These are phyloP conservation scores for Hirtodrosophila histrioides DNA, from an alignment of 2,888 invertebrate species.

Conservation along the genomic window DNA sequence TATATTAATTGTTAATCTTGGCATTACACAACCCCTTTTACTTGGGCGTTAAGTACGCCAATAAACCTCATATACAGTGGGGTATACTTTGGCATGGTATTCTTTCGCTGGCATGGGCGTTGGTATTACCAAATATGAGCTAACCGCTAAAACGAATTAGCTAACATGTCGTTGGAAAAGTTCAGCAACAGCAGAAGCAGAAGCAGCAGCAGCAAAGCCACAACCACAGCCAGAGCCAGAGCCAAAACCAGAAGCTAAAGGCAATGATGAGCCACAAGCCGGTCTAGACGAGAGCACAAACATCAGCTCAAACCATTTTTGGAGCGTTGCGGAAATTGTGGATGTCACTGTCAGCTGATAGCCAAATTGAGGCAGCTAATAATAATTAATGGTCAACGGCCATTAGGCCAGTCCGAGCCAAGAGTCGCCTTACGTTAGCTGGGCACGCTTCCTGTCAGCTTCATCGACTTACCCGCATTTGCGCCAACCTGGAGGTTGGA, in stretches of 20 bases:
- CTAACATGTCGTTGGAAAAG: conserved; percentile 33
- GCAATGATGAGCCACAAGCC: conserved; percentile 9
- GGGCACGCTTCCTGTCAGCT: conserved; percentile 43
- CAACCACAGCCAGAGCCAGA: too few relatives aligned
- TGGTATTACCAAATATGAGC: conserved; percentile 46
- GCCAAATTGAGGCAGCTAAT: conserved; percentile 16
- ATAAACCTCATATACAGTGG: not conserved
- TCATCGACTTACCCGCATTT: conserved; percentile 84
- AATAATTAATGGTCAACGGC: conserved; percentile 38
- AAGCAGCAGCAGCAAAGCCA: too few relatives aligned
- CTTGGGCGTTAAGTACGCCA: too few relatives aligned
- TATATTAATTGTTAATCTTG: too few relatives aligned
- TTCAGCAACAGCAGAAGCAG: not conserved
- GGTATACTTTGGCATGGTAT: not conserved
- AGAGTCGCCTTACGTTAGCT: conserved; percentile 12
- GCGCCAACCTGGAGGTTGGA: conserved; percentile 84
- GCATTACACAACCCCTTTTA: too few relatives aligned
- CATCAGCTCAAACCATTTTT: conserved; percentile 36
- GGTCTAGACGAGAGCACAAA: conserved; percentile 23
- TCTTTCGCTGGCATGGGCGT: conserved; percentile 2
- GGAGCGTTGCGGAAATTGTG: conserved; percentile 59
- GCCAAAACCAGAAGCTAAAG: not conserved
- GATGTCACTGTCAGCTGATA: conserved; percentile 21
- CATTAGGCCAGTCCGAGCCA: not conserved
- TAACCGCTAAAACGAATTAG: conserved; percentile 54